phyloP scores from a whole-genome alignment of 1,140 invertebrate genomes.

The Drosophila grimshawi region DNA sequence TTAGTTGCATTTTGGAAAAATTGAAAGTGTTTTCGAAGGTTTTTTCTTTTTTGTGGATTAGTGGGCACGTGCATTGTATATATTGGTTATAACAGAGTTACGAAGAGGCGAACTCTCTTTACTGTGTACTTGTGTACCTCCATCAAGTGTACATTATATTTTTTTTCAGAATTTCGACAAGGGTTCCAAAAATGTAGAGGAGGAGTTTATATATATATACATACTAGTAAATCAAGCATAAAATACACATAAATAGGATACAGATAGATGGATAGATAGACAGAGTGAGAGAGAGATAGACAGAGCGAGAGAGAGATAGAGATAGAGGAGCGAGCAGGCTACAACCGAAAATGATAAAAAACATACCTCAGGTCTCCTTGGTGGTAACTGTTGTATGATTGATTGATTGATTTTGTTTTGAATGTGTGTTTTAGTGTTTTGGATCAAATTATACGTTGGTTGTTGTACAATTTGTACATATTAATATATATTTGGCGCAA shows the following conservation, averaged over 20 bases:
- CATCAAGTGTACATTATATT: constrained; percentile 38
- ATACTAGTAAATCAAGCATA: constrained; percentile 47
- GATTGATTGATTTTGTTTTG: constrained; percentile 43
- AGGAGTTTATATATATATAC: constrained; percentile 12
- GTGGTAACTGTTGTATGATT: constrained; percentile 88
- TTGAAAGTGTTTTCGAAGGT: constrained; percentile 26
- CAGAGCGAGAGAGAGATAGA: constrained; percentile 31
- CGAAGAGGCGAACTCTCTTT: constrained; percentile 7
- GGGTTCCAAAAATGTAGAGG: constrained; percentile 24
- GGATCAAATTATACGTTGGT: constrained; percentile 67
- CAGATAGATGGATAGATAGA: constrained; percentile 7
- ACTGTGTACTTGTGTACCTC: constrained; percentile 60
- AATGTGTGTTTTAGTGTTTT: constrained; percentile 39
- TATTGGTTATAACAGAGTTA: constrained; percentile 28
- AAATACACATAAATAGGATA: constrained; percentile 38
- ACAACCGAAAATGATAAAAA: constrained; percentile 56
- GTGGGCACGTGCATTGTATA: constrained; percentile 54
- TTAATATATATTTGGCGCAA: constrained; percentile 53
- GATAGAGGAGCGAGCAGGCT: constrained; percentile 55
- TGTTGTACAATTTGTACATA: not conserved
- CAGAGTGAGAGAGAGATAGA: constrained; percentile 17
- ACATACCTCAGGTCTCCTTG: constrained; percentile 93
- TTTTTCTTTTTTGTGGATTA: constrained; percentile 33
- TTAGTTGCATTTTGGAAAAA: constrained; percentile 45
- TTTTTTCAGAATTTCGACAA: constrained; percentile 35